Percentiles rank a stretch among this genome's conserved stretches.
phyloP scores from a whole-genome alignment of 2,113 vertebrate genomes.

The Cervus canadensis region DNA sequence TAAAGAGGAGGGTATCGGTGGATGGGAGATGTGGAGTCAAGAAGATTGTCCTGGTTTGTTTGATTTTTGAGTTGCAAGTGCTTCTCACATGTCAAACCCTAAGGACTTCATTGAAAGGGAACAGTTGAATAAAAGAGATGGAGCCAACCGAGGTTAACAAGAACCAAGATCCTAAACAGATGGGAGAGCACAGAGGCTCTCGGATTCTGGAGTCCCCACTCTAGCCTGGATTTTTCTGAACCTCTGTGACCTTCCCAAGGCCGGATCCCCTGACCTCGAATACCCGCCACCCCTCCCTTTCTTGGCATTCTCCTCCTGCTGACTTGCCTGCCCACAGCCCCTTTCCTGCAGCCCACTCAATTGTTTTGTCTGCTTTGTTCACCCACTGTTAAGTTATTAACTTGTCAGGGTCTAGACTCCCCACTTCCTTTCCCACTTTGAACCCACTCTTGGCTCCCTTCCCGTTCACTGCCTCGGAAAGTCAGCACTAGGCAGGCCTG shows the following conservation, averaged over 20 bases:
- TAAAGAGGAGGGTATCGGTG: background rate
- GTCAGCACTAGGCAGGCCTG: background rate
- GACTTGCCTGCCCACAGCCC: background rate
- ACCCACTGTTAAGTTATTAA: conserved; percentile 61
- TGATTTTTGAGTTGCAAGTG: background rate
- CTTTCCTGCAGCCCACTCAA: background rate
- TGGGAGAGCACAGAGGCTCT: fast-evolving
- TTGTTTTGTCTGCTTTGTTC: conserved; percentile 64
- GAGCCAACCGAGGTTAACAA: fast-evolving
- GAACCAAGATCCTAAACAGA: background rate
- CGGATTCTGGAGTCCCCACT: background rate
- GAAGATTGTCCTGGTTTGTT: background rate
- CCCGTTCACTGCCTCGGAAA: background rate
- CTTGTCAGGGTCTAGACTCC: conserved; percentile 63
- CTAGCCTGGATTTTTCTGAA: background rate
- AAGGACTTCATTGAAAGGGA: background rate
- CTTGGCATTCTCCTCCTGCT: background rate
- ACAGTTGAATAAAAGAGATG: background rate
- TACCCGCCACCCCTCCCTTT: background rate
- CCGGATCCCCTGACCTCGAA: background rate
- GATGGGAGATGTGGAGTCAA: too few relatives aligned
- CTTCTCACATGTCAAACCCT: background rate
- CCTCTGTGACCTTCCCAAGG: background rate
- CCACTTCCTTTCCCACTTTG: conserved; percentile 55
- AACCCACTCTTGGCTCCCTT: conserved; percentile 28